Evolutionary conservation across 2,797 vertebrate genomes (phyloP), one percentile per base, ranked within the genome.

Genomic region (Apodemus agrarius): DNA sequence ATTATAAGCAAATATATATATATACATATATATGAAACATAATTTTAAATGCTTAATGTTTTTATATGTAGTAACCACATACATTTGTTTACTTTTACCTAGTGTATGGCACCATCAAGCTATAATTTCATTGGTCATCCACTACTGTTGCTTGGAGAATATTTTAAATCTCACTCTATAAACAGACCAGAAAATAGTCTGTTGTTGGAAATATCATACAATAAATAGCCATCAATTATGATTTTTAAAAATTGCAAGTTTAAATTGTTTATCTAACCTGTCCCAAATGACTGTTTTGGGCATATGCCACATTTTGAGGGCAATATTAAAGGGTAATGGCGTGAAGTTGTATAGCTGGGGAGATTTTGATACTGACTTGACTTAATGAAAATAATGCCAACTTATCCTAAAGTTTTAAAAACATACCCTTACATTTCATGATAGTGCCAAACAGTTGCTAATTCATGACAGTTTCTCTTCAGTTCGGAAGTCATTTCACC

Each of bases 141-240:
- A 75, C 29, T 40, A 91, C 6, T 52, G 93, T 93, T 93, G 63
- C 26, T 89, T 46, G 81, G 24, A 46, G 43, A 83, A 95, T 7
- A 79, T 40, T 96, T 43, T 89, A 46, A 37, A 89, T 88, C 63
- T 91, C 37, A 95, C 78, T 74, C 37, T 37, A 29, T 29, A 79
- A 81, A 92, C 93, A 40, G 81, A 40, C 43, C 88, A 96, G 21
- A 89, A 82, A 94, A 93, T 29, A 94, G 21, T 9, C 26, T 34
- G 6, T 81, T 79, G 94, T 88, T 88, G 79, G 6, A 95, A 97
- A 97, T 74, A 91, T 52, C 0, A 96, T 52, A 94, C 9, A 81
- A 43, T 59, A 40, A 90, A 57, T 1, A 11, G 46, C 63, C 79
- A 49, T 89, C 24, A 91, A 96, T 89, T 91, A 57, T 69, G n/a